Conservation (phyloP, 2,888 invertebrate genomes). For the Timema cristinae region DNA sequence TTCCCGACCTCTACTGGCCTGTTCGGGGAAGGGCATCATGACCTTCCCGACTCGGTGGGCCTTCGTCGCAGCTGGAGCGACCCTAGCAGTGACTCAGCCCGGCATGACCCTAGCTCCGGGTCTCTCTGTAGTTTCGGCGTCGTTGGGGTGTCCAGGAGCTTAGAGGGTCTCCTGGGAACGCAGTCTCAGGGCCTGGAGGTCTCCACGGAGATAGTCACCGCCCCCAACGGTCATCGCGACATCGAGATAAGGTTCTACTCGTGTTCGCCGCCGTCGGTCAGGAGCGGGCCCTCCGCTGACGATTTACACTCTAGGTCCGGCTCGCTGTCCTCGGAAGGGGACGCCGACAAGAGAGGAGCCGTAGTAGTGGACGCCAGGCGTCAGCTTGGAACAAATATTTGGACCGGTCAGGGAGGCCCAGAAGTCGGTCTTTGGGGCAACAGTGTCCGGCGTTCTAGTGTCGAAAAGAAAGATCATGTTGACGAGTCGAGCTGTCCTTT, state of each 20-base stretch:
- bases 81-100: slow-evolving; percentile 39
- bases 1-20: slow-evolving; percentile 37
- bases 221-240: slow-evolving; percentile 71
- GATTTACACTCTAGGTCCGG: no score
- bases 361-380: no score
- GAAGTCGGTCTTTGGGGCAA: no score
- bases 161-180: slow-evolving; percentile 22
- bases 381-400: no score
- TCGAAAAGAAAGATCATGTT: no score
- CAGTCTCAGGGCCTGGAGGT: slow-evolving; percentile 53
- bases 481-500: no score
- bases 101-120: neutral
- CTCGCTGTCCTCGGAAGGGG: no score
- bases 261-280: no score
- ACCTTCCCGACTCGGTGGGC: neutral
- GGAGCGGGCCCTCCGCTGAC: no score
- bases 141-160: slow-evolving; percentile 31
- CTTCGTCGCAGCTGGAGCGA: slow-evolving; percentile 62
- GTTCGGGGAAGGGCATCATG: neutral
- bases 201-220: slow-evolving; percentile 73
- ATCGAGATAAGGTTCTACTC: slow-evolving; percentile 65
- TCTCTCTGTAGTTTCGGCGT: slow-evolving; percentile 21
- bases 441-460: no score
- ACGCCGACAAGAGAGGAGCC: no score
- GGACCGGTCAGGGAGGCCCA: no score